Evolutionary conservation across 2,113 vertebrate species (phyloP), one percentile per base, ranked within the genome.

Genomic region (Tonatia bakeri): DNA sequence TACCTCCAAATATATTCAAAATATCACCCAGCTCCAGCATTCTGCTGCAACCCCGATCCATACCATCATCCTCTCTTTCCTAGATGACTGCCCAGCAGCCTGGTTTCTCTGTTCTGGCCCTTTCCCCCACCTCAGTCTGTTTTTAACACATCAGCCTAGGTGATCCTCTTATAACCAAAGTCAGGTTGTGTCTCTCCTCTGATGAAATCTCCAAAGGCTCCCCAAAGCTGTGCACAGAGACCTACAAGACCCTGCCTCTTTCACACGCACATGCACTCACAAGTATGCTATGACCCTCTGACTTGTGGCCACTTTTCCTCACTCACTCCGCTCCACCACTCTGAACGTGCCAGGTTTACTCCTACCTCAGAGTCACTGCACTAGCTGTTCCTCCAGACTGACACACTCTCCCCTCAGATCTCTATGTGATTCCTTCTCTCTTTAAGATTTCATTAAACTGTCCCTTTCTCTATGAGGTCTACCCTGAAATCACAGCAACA

Each of bases 1-100:
- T 36, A 67, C 38, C 16, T 89, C 33, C 45, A 85, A 73, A 85
- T 73, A 56, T 7, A 85, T 50, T 90, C 72, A 73, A 92, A 96
- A 73, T 67, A 76, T n/a, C 10, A 72, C 40, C 50, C 52, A 85
- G 5, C 33, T 72, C 20, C 83, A 54, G 61, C 17, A 77, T 56
- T 38, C 69, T 45, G 22, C 19, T 84, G 33, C 14, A 36, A 67
- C 20, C 10, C 40, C 65, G 36, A 61, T 65, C 28, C n/a, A 80
- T 0, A 0, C 16, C n/a, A 50, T 26, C 13, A 0, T n/a, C 15
- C 33, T 52, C 19, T 59, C 22, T 50, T 38, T 64, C n/a, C 45
- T n/a, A 28, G 36, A 75, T 67, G 61, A 84, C 52, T 54, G 22
- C 11, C 8, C 14, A 15, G 43, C 75, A 90, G 20, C 8, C 79